These are phyloP conservation scores for Latrodectus elegans DNA, from an alignment of 2,888 invertebrate species.

Conservation along the genomic window DNA sequence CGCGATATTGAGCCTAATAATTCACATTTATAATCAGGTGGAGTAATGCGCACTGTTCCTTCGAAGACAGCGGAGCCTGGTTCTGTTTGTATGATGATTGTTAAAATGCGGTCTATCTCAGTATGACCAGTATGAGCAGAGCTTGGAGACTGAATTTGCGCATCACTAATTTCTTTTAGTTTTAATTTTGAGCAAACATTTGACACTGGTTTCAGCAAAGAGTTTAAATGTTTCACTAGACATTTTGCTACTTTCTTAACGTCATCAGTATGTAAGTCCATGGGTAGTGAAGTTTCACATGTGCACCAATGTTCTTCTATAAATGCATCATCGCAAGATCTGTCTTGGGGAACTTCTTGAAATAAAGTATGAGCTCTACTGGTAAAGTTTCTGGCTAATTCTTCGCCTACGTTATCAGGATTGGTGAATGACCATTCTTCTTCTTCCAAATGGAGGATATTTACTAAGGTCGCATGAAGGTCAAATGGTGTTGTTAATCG, in stretches of 20 bases:
- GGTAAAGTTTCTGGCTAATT: constrained; percentile 33
- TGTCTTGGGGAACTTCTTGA: constrained; percentile 73
- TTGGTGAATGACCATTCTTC: constrained; percentile 14
- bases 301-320: constrained; percentile 75
- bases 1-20: constrained; percentile 81
- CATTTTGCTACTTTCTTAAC: constrained; percentile 48
- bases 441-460: constrained; percentile 71
- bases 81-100: constrained; percentile 80
- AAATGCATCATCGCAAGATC: constrained; percentile 74
- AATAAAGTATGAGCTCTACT: constrained; percentile 73
- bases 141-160: constrained; percentile 30
- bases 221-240: constrained; percentile 42
- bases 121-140: constrained; percentile 31
- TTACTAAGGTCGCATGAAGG: constrained; percentile 74
- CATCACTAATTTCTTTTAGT: constrained; percentile 26
- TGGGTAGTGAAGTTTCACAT: constrained; percentile 70
- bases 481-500: constrained; percentile 76
- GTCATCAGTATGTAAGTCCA: constrained; percentile 12
- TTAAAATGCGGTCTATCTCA: constrained; percentile 75
- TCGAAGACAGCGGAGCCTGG: constrained; percentile 87
- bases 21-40: constrained; percentile 4
- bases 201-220: constrained; percentile 8
- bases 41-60: constrained; percentile 80
- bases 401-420: constrained; percentile 24
- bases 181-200: constrained; percentile 39